Conservation (phyloP, 2,888 invertebrate species). For the Gastracanthus pulcherrimus region DNA sequence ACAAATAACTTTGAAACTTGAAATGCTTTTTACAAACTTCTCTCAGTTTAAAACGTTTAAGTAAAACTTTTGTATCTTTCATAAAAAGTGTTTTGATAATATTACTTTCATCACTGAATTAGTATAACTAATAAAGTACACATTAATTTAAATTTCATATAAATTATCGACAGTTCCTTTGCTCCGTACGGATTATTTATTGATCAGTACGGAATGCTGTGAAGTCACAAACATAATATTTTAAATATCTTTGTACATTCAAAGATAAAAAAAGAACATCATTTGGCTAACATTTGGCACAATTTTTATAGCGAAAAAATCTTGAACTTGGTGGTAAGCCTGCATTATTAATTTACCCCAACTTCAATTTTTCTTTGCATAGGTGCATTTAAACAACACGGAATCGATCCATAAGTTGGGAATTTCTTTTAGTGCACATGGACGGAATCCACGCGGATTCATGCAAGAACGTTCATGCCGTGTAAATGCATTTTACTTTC, state of each 20-base stretch:
- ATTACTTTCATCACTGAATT: background rate
- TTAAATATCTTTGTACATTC: background rate
- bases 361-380: background rate
- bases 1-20: background rate
- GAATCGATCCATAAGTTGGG: background rate
- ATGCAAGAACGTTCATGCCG: background rate
- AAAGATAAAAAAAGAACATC: slow-evolving; percentile 13
- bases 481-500: background rate
- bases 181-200: no score
- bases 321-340: background rate
- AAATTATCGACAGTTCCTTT: no score
- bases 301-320: background rate
- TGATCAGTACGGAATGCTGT: no score
- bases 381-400: slow-evolving; percentile 8
- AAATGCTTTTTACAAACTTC: background rate
- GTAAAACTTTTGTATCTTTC: no score
- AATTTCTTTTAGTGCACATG: background rate
- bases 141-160: no score
- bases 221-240: slow-evolving; percentile 1
- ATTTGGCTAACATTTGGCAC: slow-evolving; percentile 27
- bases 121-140: no score
- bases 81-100: no score
- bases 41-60: background rate
- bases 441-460: slow-evolving; percentile 38
- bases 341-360: background rate